Base-by-base conservation (phyloP, 2,797 vertebrate genomes). In the Cyclopterus lumpus region DNA sequence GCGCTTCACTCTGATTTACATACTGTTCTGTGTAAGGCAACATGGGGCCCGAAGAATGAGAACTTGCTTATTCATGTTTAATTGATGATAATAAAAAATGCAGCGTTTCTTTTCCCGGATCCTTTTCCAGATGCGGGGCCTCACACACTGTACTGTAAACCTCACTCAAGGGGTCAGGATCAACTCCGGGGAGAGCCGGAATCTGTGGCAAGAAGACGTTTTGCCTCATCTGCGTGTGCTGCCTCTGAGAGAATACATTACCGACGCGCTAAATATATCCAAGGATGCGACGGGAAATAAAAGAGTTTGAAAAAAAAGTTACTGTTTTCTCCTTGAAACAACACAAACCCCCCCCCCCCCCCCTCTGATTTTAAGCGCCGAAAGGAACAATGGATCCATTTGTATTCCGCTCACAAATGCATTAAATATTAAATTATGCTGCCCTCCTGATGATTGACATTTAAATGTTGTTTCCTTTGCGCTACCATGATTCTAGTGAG, bases 21-120 rank as follows among this genome's bases (percentile, higher is more conserved):
- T 89, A 83, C 60, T 80, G 73, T 87, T 87, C 86, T 84, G 81
- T 88, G 86, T 89, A 80, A 81, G 80, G 87, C 88, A 88, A 87
- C 89, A 75, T 84, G 88, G 85, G 88, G 85, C 89, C 72, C 32
- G 53, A 73, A 91, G 83, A 89, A 89, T 86, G 81, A 90, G 86
- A 91, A 87, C 87, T 90, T 92, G 89, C 90, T 92, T 92, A 87
- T 90, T 93, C 86, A 93, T 93, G 87, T 91, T 92, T 94, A 93
- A 93, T 93, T 93, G 77, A 93, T 90, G 79, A 77, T 82, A 73
- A 85, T 86, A 88, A 88, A 91, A 92, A 90, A 93, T 87, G 71
- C 88, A 89, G 55, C 73, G 40, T 60, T 77, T 75, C n/a, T 63
- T 36, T 61, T 34, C 15, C 6, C 38, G 38, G 28, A 28, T 44